Conservation (phyloP, 2,113 vertebrate genomes). For the Galbula dea region DNA sequence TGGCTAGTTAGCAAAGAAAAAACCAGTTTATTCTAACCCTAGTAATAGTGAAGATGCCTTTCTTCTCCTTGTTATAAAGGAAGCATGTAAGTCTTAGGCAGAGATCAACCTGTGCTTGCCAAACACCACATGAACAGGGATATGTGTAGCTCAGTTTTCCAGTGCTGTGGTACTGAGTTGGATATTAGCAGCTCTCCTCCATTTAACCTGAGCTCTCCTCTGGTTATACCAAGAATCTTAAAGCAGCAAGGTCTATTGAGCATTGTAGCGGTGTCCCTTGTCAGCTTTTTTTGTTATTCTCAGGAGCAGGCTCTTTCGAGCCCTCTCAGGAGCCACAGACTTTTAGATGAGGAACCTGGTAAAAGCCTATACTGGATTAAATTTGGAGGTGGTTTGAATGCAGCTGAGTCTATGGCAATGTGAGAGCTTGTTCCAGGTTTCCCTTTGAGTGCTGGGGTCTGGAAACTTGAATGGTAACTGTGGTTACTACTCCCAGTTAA, state of each 20-base stretch:
- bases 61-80: neutral
- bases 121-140: neutral
- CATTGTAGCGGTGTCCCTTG: neutral
- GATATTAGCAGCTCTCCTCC: neutral
- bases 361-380: neutral
- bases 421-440: neutral
- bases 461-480: neutral
- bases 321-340: neutral
- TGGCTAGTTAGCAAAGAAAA: neutral
- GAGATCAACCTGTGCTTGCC: neutral
- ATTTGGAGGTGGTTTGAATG: neutral
- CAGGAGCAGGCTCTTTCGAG: neutral
- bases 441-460: neutral
- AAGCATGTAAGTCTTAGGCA: accelerated
- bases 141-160: neutral
- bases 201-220: neutral
- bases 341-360: neutral
- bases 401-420: neutral
- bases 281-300: neutral
- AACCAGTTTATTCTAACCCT: neutral
- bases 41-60: neutral
- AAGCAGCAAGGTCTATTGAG: neutral
- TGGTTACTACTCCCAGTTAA: neutral
- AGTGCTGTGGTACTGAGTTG: neutral
- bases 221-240: neutral